Percentiles rank a stretch among this genome's conserved stretches.
Conservation (phyloP, 2,113 vertebrate genomes). For the Zeus faber region DNA sequence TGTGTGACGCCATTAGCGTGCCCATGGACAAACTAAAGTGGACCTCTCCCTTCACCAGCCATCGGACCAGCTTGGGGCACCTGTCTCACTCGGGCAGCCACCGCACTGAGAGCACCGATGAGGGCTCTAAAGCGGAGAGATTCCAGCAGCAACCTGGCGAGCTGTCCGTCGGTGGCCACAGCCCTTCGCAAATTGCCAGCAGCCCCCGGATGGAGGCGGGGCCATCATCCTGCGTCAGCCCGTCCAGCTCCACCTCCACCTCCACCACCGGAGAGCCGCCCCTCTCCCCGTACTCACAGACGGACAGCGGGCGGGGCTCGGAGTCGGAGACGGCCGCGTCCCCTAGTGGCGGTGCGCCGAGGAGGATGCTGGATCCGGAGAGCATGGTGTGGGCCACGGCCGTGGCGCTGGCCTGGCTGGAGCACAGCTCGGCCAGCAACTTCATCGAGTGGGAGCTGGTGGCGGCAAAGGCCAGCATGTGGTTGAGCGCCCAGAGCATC, state of each 20-base stretch:
- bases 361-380: slow-evolving; percentile 64
- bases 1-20: slow-evolving; percentile 81
- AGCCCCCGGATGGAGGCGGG: slow-evolving; percentile 44
- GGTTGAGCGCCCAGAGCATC: slow-evolving; percentile 82
- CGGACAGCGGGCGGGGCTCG: slow-evolving; percentile 23
- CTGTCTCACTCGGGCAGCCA: slow-evolving; percentile 64
- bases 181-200: slow-evolving; percentile 37
- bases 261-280: slow-evolving; percentile 50
- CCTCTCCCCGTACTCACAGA: slow-evolving; percentile 8
- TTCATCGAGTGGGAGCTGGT: slow-evolving; percentile 95
- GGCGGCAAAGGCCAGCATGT: slow-evolving; percentile 89
- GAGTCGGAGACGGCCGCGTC: slow-evolving; percentile 6
- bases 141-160: slow-evolving; percentile 32
- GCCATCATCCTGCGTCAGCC: slow-evolving; percentile 33
- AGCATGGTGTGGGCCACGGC: slow-evolving; percentile 92
- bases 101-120: slow-evolving; percentile 41
- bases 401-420: slow-evolving; percentile 92
- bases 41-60: slow-evolving; percentile 89
- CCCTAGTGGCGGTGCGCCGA: slow-evolving; percentile 23
- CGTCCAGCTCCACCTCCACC: slow-evolving; percentile 32
- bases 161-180: slow-evolving; percentile 14
- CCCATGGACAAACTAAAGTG: slow-evolving; percentile 95
- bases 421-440: slow-evolving; percentile 89
- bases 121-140: slow-evolving; percentile 33
- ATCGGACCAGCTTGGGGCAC: slow-evolving; percentile 79